Base-by-base conservation (phyloP, 1,140 invertebrate species). In the Danaus plexippus region DNA sequence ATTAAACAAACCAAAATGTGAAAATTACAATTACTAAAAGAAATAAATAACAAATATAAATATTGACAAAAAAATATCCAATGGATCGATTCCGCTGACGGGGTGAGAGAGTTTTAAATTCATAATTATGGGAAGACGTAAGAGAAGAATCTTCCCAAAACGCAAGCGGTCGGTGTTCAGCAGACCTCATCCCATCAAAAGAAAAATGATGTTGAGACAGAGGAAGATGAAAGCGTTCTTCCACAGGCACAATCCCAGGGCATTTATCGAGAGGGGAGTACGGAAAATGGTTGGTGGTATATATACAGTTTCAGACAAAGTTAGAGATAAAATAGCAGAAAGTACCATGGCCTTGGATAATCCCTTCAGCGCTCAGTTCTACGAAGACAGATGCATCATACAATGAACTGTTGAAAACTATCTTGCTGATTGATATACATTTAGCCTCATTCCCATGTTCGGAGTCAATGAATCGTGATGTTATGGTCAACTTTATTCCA, bases 141-240 rank as follows among this genome's bases (percentile, higher is more conserved):
- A 59, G 42, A 60, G 74, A 54, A 68, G 66, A 63, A 70, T 76
- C 9, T 79, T 81, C 15, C 70, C 67, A 8, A 76, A 69, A 54
- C 75, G 63, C 52, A 81, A 81, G 54, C 43, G 64, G 42, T 80
- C 77, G 2, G 66, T 82, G 4, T 83, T 80, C 62, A 77, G 75
- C 11, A 60, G 80, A 70, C 75, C 77, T 7, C 73, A 79, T 63
- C 77, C 75, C 0, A 79, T 79, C 9, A 73, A 73, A 50, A 48
- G 75, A n/a, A 80, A 80, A 50, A 82, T 82, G 69, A 67, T 71
- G 56, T 43, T 77, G 11, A 66, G 59, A 22, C 74, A 77, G 1
- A 67, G 68, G 47, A 71, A 62, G 43, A 67, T 82, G 67, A 80
- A 73, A 51, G 74, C 73, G 0, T 80, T 77, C 43, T 71, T 82